These are phyloP conservation scores for Alligator mississippiensis DNA, from an alignment of 2,113 vertebrate genomes.

Conservation along the genomic window DNA sequence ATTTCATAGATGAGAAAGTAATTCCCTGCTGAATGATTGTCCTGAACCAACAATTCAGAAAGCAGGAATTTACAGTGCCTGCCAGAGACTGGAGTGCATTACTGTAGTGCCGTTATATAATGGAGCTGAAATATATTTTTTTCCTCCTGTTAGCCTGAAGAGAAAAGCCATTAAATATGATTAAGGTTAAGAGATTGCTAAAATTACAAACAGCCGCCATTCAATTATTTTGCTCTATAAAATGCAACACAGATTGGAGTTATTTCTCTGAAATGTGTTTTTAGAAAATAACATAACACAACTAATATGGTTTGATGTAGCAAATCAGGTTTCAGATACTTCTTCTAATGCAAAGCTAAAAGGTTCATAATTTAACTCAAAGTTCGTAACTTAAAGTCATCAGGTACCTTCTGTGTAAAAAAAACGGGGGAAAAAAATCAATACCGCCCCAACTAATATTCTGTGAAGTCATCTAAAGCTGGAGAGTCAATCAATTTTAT, in stretches of 20 bases:
- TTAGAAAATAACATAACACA: constrained; percentile 84
- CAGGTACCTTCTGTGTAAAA: constrained; percentile 62
- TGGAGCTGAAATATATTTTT: constrained; percentile 74
- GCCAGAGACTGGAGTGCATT: constrained; percentile 72
- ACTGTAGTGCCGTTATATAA: constrained; percentile 62
- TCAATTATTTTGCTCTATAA: constrained; percentile 88
- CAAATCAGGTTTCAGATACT: constrained; percentile 81
- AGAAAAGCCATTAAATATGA: constrained; percentile 89
- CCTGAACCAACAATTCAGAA: constrained; percentile 83
- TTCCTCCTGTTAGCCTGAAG: constrained; percentile 84
- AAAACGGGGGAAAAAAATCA: constrained; percentile 62
- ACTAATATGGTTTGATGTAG: constrained; percentile 84
- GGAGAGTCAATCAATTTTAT: constrained; percentile 76
- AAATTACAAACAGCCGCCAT: constrained; percentile 88
- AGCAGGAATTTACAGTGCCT: constrained; percentile 80
- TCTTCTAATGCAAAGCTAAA: constrained; percentile 79
- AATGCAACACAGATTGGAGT: constrained; percentile 84
- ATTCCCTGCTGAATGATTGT: constrained; percentile 86
- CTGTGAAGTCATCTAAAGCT: constrained; percentile 57
- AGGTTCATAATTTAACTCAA: constrained; percentile 81
- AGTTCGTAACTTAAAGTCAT: constrained; percentile 74
- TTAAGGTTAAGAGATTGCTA: constrained; percentile 89
- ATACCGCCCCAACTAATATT: constrained; percentile 59
- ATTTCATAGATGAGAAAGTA: constrained; percentile 86
- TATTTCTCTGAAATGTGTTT: constrained; percentile 87